Evolutionary conservation across 92 coral and sea anemone species (phyloP).

Genomic region (Scolanthus callimorphus): DNA sequence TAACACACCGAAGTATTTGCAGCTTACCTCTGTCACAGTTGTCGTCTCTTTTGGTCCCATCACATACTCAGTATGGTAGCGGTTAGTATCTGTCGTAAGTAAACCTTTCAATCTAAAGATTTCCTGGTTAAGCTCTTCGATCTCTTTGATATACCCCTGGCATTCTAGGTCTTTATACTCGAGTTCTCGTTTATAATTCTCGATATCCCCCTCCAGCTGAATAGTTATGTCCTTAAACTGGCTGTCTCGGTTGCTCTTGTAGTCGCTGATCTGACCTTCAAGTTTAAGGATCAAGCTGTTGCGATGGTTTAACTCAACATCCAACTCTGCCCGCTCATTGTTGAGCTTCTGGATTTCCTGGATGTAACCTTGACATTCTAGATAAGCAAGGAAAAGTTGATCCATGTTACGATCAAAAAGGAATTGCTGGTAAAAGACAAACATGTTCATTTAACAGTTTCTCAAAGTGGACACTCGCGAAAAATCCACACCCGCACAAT

Average conservation of each 20-base stretch:
- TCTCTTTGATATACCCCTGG: conserved; percentile 78
- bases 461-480: no score
- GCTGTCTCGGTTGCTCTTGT: conserved; percentile 69
- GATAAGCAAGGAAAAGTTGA: no score
- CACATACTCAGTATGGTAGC: conserved; percentile 52
- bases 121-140: conserved; percentile 72
- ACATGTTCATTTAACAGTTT: no score
- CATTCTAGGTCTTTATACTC: conserved; percentile 61
- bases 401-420: no score
- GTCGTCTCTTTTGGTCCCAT: conserved; percentile 50
- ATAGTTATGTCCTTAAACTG: conserved; percentile 47
- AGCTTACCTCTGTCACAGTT: no score
- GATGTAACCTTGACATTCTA: conserved; percentile 84
- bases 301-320: conserved; percentile 73
- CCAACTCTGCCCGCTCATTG: conserved; percentile 75
- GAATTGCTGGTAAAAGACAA: no score
- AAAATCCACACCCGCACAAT: no score
- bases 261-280: conserved; percentile 74
- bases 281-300: conserved; percentile 58
- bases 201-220: conserved; percentile 59
- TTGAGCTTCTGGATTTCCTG: conserved; percentile 71
- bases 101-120: conserved; percentile 65
- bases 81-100: conserved; percentile 42
- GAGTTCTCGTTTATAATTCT: conserved; percentile 57
- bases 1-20: no score